Percentiles rank a stretch among this genome's conserved stretches.
These are phyloP conservation scores for Poeciliopsis prolifica DNA, from an alignment of 2,113 vertebrate species.

Conservation along the genomic window DNA sequence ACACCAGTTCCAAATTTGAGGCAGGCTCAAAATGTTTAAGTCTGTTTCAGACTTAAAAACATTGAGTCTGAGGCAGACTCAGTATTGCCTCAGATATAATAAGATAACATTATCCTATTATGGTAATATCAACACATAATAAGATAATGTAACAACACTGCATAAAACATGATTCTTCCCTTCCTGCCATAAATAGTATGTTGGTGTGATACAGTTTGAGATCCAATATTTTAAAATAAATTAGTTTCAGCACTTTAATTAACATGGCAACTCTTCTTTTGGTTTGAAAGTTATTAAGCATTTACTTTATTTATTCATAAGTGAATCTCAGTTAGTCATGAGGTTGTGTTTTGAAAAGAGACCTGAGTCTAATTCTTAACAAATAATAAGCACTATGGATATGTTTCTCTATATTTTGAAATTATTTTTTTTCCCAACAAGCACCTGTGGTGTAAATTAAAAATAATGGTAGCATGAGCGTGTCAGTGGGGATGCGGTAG, in stretches of 20 bases:
- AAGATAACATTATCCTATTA: too few relatives aligned
- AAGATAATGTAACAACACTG: too few relatives aligned
- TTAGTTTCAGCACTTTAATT: slow-evolving; percentile 26
- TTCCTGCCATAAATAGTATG: too few relatives aligned
- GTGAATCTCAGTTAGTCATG: neutral
- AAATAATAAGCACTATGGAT: slow-evolving; percentile 48
- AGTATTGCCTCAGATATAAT: too few relatives aligned
- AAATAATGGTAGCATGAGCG: slow-evolving; percentile 59
- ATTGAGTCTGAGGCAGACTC: too few relatives aligned
- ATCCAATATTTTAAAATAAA: slow-evolving; percentile 43
- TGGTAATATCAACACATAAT: too few relatives aligned
- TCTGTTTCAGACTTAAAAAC: too few relatives aligned
- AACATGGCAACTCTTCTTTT: slow-evolving; percentile 29
- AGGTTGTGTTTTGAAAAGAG: neutral
- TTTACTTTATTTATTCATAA: slow-evolving; percentile 24
- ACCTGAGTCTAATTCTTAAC: slow-evolving; percentile 17
- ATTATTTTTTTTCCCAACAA: slow-evolving; percentile 72
- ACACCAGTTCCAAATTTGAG: too few relatives aligned
- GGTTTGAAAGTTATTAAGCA: slow-evolving; percentile 51
- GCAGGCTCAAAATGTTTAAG: too few relatives aligned
- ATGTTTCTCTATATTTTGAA: slow-evolving; percentile 68
- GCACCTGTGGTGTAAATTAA: slow-evolving; percentile 75
- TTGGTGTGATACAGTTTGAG: neutral
- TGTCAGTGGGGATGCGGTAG: slow-evolving; percentile 32
- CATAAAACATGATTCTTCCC: too few relatives aligned